A percentile compares a stretch with the other conserved stretches of the same genome.
Conservation (phyloP, 2,797 vertebrate species). For the Sardinella longiceps region DNA sequence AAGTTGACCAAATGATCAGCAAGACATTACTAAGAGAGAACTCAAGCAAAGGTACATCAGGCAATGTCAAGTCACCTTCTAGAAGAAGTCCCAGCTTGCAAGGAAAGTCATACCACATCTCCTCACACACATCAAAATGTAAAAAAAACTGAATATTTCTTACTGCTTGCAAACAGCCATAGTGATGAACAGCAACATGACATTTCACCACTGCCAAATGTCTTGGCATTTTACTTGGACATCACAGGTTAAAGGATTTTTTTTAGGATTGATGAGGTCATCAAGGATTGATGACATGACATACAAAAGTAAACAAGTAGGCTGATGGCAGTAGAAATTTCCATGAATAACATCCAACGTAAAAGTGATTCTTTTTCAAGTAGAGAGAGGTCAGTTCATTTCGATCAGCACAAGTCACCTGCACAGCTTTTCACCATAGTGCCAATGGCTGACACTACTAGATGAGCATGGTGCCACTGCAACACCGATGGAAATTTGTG, state of each 20-base stretch:
- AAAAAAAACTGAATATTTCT: not conserved
- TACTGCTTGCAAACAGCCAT: not conserved
- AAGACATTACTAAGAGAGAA: not conserved
- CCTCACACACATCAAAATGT: not conserved
- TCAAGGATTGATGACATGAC: not conserved
- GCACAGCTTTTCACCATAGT: not conserved
- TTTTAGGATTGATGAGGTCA: not conserved
- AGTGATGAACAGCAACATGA: not conserved
- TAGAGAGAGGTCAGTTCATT: conserved; percentile 46
- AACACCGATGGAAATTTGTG: not conserved
- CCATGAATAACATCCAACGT: not conserved
- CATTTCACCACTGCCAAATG: not conserved
- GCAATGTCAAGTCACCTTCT: not conserved
- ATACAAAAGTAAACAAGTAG: not conserved
- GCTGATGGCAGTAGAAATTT: conserved; percentile 13
- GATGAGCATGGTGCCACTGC: not conserved
- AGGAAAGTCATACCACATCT: not conserved
- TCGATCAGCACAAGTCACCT: conserved; percentile 40
- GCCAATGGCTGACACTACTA: not conserved
- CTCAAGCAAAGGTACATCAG: not conserved
- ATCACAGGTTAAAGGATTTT: not conserved
- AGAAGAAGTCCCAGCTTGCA: not conserved
- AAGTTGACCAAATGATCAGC: not conserved
- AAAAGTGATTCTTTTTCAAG: conserved; percentile 30
- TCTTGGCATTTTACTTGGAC: not conserved